Conservation (phyloP, 2,888 invertebrate species). For the Dynastes hyllus region DNA sequence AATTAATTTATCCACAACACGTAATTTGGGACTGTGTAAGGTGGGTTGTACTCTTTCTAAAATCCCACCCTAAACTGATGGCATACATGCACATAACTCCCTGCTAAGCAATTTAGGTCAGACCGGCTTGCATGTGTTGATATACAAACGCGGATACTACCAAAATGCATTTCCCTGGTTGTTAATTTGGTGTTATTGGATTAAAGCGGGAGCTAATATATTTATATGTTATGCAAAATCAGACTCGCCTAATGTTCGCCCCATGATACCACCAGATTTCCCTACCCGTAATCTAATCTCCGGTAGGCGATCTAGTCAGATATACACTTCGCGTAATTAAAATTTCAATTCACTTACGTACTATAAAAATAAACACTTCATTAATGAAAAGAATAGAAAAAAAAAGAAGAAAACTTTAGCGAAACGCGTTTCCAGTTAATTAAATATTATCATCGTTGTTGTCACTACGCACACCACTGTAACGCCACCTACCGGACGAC, state of each 20-base stretch:
- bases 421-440: slow-evolving; percentile 38
- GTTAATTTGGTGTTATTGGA: too few species aligned
- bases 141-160: neutral
- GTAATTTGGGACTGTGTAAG: too few species aligned
- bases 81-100: too few species aligned
- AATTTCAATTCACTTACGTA: slow-evolving; percentile 39
- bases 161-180: too few species aligned
- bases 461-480: neutral
- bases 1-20: too few species aligned
- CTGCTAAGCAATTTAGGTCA: slow-evolving; percentile 4
- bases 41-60: too few species aligned
- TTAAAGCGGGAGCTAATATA: slow-evolving; percentile 21
- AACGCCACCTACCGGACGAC: slow-evolving; percentile 5
- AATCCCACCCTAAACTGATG: too few species aligned
- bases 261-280: slow-evolving; percentile 30
- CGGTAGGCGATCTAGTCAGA: slow-evolving; percentile 26
- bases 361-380: slow-evolving; percentile 48
- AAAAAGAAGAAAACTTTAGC: neutral
- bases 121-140: neutral
- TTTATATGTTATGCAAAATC: slow-evolving; percentile 45
- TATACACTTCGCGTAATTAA: slow-evolving; percentile 40
- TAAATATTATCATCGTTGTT: slow-evolving; percentile 39
- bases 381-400: slow-evolving; percentile 23
- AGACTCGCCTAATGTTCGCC: slow-evolving; percentile 33
- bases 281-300: slow-evolving; percentile 32